phyloP scores from a whole-genome alignment of 2,888 invertebrate genomes.

The Clivina fossor region DNA sequence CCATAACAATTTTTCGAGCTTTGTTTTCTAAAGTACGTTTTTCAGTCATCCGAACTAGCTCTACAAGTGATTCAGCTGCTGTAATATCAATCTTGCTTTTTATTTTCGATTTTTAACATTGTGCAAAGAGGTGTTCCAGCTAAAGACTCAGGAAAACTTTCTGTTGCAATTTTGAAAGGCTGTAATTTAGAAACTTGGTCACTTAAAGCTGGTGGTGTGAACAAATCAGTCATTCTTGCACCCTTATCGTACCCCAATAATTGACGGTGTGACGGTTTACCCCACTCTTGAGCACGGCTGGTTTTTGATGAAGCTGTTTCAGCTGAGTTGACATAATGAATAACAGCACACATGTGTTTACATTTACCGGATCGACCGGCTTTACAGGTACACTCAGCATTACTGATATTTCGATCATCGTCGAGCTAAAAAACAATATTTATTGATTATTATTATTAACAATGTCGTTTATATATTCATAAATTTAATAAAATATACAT shows the following conservation, averaged over 20 bases:
- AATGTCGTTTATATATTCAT: no score
- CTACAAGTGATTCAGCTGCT: conserved; percentile 35
- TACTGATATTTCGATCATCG: conserved; percentile 20
- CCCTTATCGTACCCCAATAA: conserved; percentile 36
- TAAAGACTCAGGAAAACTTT: conserved; percentile 5
- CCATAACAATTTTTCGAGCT: conserved; percentile 26
- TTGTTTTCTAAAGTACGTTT: conserved; percentile 20
- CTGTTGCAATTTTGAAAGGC: background rate
- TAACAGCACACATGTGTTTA: conserved; percentile 37
- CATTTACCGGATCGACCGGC: conserved; percentile 36
- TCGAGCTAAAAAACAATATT: conserved; percentile 14
- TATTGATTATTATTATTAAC: no score
- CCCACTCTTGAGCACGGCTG: conserved; percentile 35
- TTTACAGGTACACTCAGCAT: conserved; percentile 35
- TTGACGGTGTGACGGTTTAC: conserved; percentile 36
- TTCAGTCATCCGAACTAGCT: conserved; percentile 19
- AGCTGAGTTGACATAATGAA: conserved; percentile 36
- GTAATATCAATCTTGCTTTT: conserved; percentile 33
- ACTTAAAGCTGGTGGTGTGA: conserved; percentile 24
- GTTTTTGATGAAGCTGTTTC: conserved; percentile 37
- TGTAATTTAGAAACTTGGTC: conserved; percentile 2
- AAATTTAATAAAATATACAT: no score
- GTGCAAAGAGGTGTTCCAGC: conserved; percentile 25
- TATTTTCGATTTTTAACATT: conserved; percentile 33
- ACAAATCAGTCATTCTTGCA: conserved; percentile 31